These are phyloP conservation scores for Liolophura sinensis DNA, from an alignment of 1,140 invertebrate genomes.

Conservation along the genomic window DNA sequence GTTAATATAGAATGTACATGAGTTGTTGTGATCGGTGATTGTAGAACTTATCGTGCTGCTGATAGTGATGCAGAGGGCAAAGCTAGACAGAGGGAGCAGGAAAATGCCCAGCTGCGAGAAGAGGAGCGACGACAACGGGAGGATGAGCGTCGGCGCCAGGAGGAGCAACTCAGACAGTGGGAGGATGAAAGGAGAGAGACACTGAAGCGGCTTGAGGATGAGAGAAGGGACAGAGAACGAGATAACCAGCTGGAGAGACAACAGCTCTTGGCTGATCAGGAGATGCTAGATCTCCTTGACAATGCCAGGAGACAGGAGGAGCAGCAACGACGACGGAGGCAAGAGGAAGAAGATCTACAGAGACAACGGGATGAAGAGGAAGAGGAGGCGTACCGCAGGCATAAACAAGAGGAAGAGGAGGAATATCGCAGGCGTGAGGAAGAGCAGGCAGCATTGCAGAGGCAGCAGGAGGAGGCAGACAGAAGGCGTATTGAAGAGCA, in stretches of 20 bases:
- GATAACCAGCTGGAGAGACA: too few species aligned
- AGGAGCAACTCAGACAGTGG: background rate
- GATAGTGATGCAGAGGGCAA: background rate
- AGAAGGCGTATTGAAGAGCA: background rate
- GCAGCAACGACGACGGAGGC: constrained; percentile 22
- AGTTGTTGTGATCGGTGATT: too few species aligned
- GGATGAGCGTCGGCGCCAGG: constrained; percentile 14
- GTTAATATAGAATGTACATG: too few species aligned
- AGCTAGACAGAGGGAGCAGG: background rate
- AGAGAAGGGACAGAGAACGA: too few species aligned
- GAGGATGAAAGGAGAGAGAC: too few species aligned
- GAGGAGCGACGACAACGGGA: background rate
- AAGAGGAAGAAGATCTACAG: constrained; percentile 22
- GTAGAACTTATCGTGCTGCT: background rate
- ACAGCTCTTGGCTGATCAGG: too few species aligned
- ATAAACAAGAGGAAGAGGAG: constrained; percentile 24
- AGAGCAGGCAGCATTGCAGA: constrained; percentile 6
- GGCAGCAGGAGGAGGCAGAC: constrained; percentile 3
- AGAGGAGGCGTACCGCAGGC: constrained; percentile 20
- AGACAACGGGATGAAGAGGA: constrained; percentile 18
- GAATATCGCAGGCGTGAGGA: background rate
- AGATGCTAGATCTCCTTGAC: too few species aligned
- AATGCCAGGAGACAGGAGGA: constrained; percentile 18
- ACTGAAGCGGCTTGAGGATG: too few species aligned
- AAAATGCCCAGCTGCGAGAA: background rate